Percentiles rank a stretch among this genome's conserved stretches.
phyloP scores from a whole-genome alignment of 2,113 vertebrate genomes.

The Spermophilus dauricus region DNA sequence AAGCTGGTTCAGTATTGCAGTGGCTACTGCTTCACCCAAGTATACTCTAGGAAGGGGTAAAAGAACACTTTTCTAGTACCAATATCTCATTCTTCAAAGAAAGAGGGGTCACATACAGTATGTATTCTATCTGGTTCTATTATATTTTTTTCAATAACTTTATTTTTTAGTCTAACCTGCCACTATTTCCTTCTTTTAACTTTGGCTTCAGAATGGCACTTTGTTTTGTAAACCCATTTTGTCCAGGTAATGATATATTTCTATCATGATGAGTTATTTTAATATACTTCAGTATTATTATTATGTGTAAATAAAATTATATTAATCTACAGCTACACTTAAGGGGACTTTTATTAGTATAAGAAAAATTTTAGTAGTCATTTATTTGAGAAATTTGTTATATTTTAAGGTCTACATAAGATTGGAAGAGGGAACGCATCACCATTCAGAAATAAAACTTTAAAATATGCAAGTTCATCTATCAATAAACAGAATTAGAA shows the following conservation, averaged over 20 bases:
- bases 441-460: neutral
- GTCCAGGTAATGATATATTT: neutral
- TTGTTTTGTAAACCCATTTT: neutral
- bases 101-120: neutral
- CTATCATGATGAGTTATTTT: slow-evolving; percentile 1
- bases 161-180: neutral
- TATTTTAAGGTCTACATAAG: neutral
- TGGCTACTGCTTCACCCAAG: neutral
- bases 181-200: neutral
- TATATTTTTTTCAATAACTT: neutral
- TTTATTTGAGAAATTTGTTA: neutral
- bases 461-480: neutral
- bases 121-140: neutral
- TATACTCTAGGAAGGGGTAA: neutral
- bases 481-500: neutral
- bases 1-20: neutral
- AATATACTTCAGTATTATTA: neutral
- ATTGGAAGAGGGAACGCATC: neutral
- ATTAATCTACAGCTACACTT: neutral
- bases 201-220: neutral
- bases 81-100: neutral
- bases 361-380: neutral
- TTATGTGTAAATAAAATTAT: neutral
- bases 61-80: neutral
- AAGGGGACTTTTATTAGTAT: neutral